Percentiles rank a stretch among this genome's conserved stretches.
Evolutionary conservation across 2,797 vertebrate genomes (phyloP).

Genomic region (Eptatretus atami): DNA sequence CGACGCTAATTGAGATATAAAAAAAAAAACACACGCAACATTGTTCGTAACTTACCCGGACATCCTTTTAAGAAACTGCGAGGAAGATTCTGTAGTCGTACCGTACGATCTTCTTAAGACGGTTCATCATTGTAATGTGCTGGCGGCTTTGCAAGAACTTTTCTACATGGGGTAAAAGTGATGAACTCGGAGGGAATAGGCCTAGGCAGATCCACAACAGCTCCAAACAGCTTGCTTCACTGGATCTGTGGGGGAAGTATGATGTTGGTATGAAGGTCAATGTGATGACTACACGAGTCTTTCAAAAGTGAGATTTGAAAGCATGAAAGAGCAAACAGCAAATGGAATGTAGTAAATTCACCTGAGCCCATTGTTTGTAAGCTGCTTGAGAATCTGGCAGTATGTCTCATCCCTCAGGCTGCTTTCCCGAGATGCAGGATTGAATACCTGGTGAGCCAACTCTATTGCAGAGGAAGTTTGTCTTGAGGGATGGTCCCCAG

Average conservation of each 20-base stretch:
- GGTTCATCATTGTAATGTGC: background rate
- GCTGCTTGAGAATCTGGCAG: conserved; percentile 86
- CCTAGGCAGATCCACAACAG: conserved; percentile 77
- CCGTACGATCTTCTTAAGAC: no score
- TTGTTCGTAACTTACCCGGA: no score
- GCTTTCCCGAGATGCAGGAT: conserved; percentile 26
- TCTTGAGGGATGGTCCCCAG: conserved; percentile 76
- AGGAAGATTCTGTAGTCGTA: no score
- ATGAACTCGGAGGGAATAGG: conserved; percentile 45
- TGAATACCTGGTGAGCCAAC: conserved; percentile 67
- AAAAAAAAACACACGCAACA: no score
- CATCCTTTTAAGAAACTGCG: no score
- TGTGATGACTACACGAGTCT: background rate
- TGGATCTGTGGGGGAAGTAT: conserved; percentile 25
- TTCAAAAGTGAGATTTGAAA: background rate
- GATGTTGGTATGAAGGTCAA: background rate
- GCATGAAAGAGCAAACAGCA: background rate
- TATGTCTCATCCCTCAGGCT: conserved; percentile 53
- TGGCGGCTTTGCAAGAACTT: conserved; percentile 45
- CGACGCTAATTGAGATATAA: no score
- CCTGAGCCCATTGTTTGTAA: conserved; percentile 55
- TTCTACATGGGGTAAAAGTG: conserved; percentile 38
- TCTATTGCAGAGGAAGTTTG: conserved; percentile 28
- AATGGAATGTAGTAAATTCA: conserved; percentile 11
- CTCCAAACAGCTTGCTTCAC: conserved; percentile 58